Evolutionary conservation across 2,113 vertebrate genomes (phyloP), one percentile per base, ranked within the genome.

Genomic region (Hippocampus guttulatus): DNA sequence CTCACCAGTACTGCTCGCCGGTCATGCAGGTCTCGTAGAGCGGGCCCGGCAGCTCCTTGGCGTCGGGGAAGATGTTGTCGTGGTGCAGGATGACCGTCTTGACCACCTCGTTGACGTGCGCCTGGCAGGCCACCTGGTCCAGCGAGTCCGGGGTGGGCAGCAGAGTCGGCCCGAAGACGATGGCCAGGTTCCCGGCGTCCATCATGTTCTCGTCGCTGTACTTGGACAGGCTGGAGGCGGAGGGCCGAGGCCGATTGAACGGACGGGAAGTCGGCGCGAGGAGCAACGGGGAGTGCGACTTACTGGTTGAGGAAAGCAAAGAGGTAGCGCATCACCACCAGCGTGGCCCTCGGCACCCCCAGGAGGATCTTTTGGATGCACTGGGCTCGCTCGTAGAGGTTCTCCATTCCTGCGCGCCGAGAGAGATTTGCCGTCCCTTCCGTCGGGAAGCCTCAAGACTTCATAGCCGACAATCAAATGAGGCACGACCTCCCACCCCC

Each of bases 131-230:
- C 81, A 99, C 97, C 88, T 98, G 96, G 88, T 99, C 97, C 87
- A 97, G 94, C 45, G 95, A 91, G 76, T 99, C 96, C 0, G 97
- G 97, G 52, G 98, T 96, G 40, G 97, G 97, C 94, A 99, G 96
- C 66, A 99, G 82, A 5, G 97, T 98, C 58, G 97, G 97, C 27
- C 97, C 97, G 71, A 98, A 99, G 79, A 97, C 98, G 82, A 99
- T 99, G 75, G 97, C 97, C 88, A 99, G 83, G 86, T 99, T 99
- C 82, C 96, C 98, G 0, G 96, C 95, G 80, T 99, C 97, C 97
- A 99, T 99, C 97, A 99, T 99, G 89, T 99, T 99, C 88, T 99
- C 97, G 55, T 99, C 97, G 11, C 94, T 98, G 92, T 98, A 99
- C 87, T 99, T 96, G 40, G 97, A 98, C 66, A 99, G 93, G 82